phyloP scores from a whole-genome alignment of 2,888 invertebrate genomes.

The Ditylenchus weischeri region DNA sequence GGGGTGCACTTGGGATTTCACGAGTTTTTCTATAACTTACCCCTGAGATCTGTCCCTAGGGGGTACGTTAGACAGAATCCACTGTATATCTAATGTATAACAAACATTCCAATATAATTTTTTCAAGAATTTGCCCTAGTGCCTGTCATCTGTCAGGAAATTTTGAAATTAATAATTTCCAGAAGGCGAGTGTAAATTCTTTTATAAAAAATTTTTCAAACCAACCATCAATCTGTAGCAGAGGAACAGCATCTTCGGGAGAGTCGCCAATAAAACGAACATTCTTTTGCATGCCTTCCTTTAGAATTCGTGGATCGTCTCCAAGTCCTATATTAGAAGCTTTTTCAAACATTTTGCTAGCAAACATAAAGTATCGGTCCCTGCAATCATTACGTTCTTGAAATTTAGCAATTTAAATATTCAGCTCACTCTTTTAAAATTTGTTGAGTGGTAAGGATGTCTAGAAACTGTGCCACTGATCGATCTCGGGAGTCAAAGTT shows the following conservation, averaged over 20 bases:
- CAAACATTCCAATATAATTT: too few species aligned
- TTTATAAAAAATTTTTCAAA: background rate
- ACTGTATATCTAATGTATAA: too few species aligned
- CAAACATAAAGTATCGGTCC: conserved; percentile 19
- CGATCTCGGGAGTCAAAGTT: conserved; percentile 11
- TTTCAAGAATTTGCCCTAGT: too few species aligned
- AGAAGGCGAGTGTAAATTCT: too few species aligned
- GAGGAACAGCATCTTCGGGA: conserved; percentile 8
- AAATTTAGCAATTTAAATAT: background rate
- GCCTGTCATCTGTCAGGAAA: too few species aligned
- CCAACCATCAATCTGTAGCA: conserved; percentile 25
- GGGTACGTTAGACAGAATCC: too few species aligned
- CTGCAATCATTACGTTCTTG: conserved; percentile 9
- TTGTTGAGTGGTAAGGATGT: conserved; percentile 20
- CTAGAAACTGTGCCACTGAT: conserved; percentile 26
- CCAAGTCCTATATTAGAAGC: conserved; percentile 12
- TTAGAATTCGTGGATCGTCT: conserved; percentile 25
- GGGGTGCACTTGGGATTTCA: too few species aligned
- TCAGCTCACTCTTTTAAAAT: conserved; percentile 13
- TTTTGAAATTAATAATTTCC: too few species aligned
- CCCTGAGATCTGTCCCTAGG: too few species aligned
- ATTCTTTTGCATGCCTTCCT: conserved; percentile 29
- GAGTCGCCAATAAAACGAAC: conserved; percentile 21
- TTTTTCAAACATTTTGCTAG: conserved; percentile 20
- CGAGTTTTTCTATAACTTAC: too few species aligned